A percentile compares a stretch with the other conserved stretches of the same genome.
Conservation (phyloP, 2,797 vertebrate species). For the Rhinella marina region DNA sequence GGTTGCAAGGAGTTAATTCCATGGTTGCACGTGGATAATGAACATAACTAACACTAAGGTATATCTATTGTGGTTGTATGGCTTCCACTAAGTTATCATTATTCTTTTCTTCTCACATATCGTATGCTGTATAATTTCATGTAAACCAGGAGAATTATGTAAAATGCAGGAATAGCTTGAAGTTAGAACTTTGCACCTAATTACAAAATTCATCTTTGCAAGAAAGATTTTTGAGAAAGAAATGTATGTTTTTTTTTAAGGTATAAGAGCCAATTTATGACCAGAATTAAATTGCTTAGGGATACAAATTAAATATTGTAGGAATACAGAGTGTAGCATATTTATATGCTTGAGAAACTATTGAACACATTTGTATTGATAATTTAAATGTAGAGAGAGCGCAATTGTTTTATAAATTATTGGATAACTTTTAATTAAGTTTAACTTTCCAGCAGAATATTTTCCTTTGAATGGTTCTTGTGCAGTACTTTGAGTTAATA, state of each 20-base stretch:
- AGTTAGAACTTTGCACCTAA: constrained; percentile 43
- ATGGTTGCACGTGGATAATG: background rate
- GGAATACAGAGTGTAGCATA: constrained; percentile 28
- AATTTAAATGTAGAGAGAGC: constrained; percentile 27
- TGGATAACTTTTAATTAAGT: constrained; percentile 45
- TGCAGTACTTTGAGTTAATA: background rate
- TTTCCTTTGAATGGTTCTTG: background rate
- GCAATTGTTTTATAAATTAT: constrained; percentile 34
- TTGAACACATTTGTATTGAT: constrained; percentile 53
- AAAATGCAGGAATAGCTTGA: constrained; percentile 28
- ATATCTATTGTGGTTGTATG: background rate
- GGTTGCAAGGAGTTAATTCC: background rate
- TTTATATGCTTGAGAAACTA: constrained; percentile 48
- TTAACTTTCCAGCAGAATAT: constrained; percentile 28
- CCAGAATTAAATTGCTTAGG: constrained; percentile 42
- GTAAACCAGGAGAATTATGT: constrained; percentile 33
- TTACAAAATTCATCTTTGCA: constrained; percentile 49
- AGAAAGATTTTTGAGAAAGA: constrained; percentile 26
- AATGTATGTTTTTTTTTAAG: constrained; percentile 12
- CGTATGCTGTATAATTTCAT: constrained; percentile 20
- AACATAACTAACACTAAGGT: background rate
- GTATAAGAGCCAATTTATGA: constrained; percentile 50
- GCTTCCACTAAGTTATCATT: background rate
- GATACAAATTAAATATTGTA: constrained; percentile 51
- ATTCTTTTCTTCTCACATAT: background rate